Evolutionary conservation across 2,888 invertebrate species (phyloP), one percentile per base, ranked within the genome.

Genomic region (Cephus runcator): DNA sequence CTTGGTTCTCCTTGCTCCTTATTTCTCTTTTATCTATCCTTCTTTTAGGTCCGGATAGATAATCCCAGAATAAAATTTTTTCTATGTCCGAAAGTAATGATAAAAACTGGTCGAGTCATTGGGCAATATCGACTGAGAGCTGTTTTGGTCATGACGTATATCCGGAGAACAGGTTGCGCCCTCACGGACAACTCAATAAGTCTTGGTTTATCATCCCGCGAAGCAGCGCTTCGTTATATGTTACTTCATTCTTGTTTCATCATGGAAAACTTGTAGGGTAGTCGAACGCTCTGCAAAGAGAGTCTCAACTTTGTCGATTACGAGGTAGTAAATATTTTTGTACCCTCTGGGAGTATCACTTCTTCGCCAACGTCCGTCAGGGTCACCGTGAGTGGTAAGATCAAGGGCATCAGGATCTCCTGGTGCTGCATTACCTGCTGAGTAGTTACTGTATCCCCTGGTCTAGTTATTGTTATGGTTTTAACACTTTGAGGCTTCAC

Each of bases 381-480:
- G 0, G 91, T 91, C 0, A 91, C 91, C 0, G 91, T 90, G 0
- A 91, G 82, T 11, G 91, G 91, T 56, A 91, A 78, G 40, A 91
- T 91, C 33, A 91, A 79, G 4, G 91, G 91, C 91, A 91, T 91
- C 11, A 91, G 78, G 73, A 91, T 89, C 77, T 91, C 91, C 76
- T 91, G 91, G 83, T 89, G 90, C 33, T 89, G 88, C 84, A 90
- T 85, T 4, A 91, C 88, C 73, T 89, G 89, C 69, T 90, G 89
- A 4, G 85, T 77, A 1, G 84, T 77, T 2, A 88, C 78, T 4
- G 85, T 81, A n/a, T 90, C 91, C 0, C 84, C 78, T 71, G 87
- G 87, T 79, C 90, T 88, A 0, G 91, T 83, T 36, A 91, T 90
- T 0, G 91, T 91, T 11, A 91, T 91, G 0, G 91, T 91, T 79